Base-by-base conservation (phyloP, 92 coral and sea anemone genomes). In the Bergia puertoricense region DNA sequence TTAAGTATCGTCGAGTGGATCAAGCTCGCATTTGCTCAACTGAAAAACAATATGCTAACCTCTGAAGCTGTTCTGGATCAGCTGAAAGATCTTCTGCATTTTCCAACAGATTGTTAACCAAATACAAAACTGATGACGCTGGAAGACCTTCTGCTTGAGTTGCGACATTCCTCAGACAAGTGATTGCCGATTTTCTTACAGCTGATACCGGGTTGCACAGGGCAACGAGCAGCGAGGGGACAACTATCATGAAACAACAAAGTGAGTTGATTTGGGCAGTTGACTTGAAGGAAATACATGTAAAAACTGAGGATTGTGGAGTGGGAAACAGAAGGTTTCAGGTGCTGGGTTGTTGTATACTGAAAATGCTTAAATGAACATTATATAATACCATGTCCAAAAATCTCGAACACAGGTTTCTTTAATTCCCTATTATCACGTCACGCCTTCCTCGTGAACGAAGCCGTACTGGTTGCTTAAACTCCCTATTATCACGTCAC, bases 1-100 rank as follows among this genome's bases (percentile, higher is more conserved):
- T 54, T 54, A 54, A 15, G 14, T 11, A 54, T 54, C 59, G 16
- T 54, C 3, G 18, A 10, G 74, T 20, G 2, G 13, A 69, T 9
- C 39, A 10, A 8, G 50, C 38, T 11, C 86, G 11, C 81, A 48
- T 18, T 40, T 30, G 15, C 71, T 30, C 8, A 1, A 1, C 9
- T 37, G 57, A 71, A 56, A 46, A 85, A 69, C 22, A 76, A 66
- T 44, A 18, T 43, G 42, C 77, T 46, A 74, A 96, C 98, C 98
- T 96, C 62, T 85, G 90, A 6, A 95, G 88, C 68, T 94, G 96
- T n/a, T 86, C 94, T 76, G 91, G 92, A 78, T 97, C 99, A 16
- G 97, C 95, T 18, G 79, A 86, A 57, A 97, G 90, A 77, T 97
- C 98, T 66, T 97, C 96, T 18, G 98, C 92, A 73, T 89, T 92